phyloP scores from a whole-genome alignment of 2,113 vertebrate genomes.

The Brachyistius frenatus region DNA sequence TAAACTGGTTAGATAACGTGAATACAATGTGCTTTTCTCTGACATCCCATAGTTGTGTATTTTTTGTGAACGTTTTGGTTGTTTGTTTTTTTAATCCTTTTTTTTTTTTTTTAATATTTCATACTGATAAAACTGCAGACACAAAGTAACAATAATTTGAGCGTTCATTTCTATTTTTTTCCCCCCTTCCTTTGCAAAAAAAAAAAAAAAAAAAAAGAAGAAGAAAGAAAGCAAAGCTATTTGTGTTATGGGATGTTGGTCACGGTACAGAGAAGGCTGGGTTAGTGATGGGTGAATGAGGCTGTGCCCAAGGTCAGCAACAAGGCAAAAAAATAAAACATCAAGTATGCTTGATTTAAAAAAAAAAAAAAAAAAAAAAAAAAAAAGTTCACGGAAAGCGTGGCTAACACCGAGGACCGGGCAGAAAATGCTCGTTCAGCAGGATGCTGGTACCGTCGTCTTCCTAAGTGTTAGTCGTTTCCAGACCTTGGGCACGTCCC shows the following conservation, averaged over 20 bases:
- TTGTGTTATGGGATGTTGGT: constrained; percentile 64
- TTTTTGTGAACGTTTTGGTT: constrained; percentile 13
- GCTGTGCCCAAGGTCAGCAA: constrained; percentile 57
- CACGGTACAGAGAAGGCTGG: constrained; percentile 81
- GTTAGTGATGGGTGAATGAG: constrained; percentile 68
- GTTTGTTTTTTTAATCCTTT: constrained; percentile 10
- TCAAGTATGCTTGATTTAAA: constrained; percentile 10
- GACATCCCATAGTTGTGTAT: neutral
- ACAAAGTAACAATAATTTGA: constrained; percentile 52
- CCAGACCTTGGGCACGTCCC: constrained; percentile 61
- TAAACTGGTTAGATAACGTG: constrained; percentile 85
- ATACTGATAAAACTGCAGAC: constrained; percentile 44
- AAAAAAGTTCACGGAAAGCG: neutral
- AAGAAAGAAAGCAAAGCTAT: constrained; percentile 61
- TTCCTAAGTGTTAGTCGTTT: constrained; percentile 4
- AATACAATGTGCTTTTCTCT: constrained; percentile 81
- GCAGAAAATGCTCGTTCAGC: neutral
- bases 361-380: neutral
- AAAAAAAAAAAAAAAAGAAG: constrained; percentile 24
- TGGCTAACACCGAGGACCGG: neutral
- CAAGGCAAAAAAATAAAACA: constrained; percentile 2
- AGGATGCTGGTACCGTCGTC: constrained; percentile 40
- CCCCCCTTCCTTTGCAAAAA: constrained; percentile 16
- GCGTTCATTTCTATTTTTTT: constrained; percentile 45
- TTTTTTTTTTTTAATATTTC: neutral